A percentile compares a stretch with the other conserved stretches of the same genome.
Evolutionary conservation across 2,113 vertebrate species (phyloP).

Genomic region (Pan paniscus): DNA sequence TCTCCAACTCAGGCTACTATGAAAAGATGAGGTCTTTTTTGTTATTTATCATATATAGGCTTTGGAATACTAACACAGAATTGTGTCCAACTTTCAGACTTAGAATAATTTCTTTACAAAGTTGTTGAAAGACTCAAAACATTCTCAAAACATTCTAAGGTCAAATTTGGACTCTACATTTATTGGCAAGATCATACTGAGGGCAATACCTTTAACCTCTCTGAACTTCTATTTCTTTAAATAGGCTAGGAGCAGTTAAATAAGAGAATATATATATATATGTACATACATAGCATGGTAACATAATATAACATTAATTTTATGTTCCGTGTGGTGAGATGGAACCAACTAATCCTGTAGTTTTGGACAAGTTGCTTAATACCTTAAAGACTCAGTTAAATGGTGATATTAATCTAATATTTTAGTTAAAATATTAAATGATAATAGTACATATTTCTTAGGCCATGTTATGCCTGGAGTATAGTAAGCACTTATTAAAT

Average conservation of each 20-base stretch:
- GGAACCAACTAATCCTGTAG: neutral
- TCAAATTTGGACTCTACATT: neutral
- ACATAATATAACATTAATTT: neutral
- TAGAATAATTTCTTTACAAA: neutral
- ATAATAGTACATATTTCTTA: neutral
- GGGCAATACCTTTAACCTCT: neutral
- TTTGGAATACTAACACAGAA: neutral
- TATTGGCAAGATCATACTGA: neutral
- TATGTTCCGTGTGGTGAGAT: neutral
- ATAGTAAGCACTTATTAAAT: constrained; percentile 28
- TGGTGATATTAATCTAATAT: constrained; percentile 9
- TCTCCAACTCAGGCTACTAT: neutral
- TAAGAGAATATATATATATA: neutral
- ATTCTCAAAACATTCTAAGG: constrained; percentile 11
- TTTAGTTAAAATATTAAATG: constrained; percentile 26
- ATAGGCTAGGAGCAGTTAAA: neutral
- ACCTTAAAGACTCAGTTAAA: neutral
- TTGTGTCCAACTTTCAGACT: neutral
- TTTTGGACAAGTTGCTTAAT: constrained; percentile 10
- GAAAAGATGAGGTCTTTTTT: neutral
- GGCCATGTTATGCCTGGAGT: neutral
- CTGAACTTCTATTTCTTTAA: neutral
- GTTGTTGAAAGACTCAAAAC: constrained; percentile 7
- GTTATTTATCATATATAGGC: neutral
- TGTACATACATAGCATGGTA: neutral